Conservation (phyloP, 1,140 invertebrate species). For the Yoshiicerus persimilis region DNA sequence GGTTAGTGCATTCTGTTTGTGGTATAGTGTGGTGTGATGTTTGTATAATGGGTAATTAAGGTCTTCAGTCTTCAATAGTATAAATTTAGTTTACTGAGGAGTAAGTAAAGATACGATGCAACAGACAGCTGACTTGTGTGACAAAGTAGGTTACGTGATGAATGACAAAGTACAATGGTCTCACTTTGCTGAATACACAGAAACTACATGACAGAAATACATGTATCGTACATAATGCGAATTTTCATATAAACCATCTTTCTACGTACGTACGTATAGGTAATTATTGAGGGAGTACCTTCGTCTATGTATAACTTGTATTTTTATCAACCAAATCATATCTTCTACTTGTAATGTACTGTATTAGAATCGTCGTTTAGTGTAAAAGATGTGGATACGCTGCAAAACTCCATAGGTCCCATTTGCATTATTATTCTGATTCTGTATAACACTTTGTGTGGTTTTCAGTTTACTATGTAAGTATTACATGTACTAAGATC, state of each 20-base stretch:
- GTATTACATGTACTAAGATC: no score
- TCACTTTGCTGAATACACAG: background rate
- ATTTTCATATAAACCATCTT: background rate
- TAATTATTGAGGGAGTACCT: background rate
- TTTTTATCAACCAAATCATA: no score
- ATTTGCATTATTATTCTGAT: no score
- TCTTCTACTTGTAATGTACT: no score
- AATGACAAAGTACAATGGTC: slow-evolving; percentile 29
- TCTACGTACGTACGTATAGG: background rate
- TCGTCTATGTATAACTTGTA: background rate
- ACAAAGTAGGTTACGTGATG: slow-evolving; percentile 34
- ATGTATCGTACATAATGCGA: background rate
- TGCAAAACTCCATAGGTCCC: no score
- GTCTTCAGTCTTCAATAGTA: background rate
- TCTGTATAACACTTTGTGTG: no score
- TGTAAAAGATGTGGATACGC: no score
- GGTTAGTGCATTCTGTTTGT: background rate
- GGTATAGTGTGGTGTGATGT: background rate
- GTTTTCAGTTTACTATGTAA: no score
- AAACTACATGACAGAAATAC: no score
- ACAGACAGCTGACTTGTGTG: slow-evolving; percentile 26
- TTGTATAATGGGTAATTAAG: slow-evolving; percentile 21
- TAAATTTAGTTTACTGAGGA: background rate
- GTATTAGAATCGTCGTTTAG: no score
- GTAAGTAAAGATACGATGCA: background rate